Conservation (phyloP, 2,113 vertebrate species). For the Gobiocypris rarus region DNA sequence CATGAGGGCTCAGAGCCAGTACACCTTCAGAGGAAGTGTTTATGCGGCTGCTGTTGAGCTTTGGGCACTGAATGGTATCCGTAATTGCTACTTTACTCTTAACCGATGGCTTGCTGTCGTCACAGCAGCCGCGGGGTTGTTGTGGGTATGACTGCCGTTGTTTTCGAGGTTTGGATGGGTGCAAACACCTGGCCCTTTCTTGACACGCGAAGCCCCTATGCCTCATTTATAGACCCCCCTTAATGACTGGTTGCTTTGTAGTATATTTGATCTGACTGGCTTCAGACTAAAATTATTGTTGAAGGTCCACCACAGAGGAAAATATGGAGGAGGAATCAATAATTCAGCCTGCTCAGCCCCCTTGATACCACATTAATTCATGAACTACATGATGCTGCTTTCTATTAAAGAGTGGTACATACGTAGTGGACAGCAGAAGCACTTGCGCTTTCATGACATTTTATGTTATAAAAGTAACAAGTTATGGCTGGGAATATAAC, state of each 20-base stretch:
- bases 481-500: slow-evolving; percentile 1
- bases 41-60: slow-evolving; percentile 15
- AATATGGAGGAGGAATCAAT: slow-evolving; percentile 66
- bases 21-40: slow-evolving; percentile 18
- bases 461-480: neutral
- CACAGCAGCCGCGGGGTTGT: slow-evolving; percentile 56
- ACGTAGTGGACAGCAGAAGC: slow-evolving; percentile 39
- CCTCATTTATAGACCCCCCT: slow-evolving; percentile 24
- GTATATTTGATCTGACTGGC: slow-evolving; percentile 69
- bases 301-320: slow-evolving; percentile 55
- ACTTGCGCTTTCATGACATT: slow-evolving; percentile 43
- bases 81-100: slow-evolving; percentile 51
- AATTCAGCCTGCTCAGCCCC: slow-evolving; percentile 59
- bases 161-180: slow-evolving; percentile 57
- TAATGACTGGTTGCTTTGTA: slow-evolving; percentile 45
- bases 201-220: slow-evolving; percentile 62
- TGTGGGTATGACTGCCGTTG: slow-evolving; percentile 59
- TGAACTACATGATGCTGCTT: slow-evolving; percentile 35
- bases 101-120: slow-evolving; percentile 47
- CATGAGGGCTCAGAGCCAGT: neutral
- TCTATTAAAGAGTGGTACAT: slow-evolving; percentile 42
- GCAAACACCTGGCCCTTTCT: slow-evolving; percentile 70
- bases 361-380: slow-evolving; percentile 40
- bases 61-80: slow-evolving; percentile 30
- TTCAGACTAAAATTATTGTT: slow-evolving; percentile 68